These are phyloP conservation scores for Sebastes itinus DNA, from an alignment of 2,797 vertebrate species.

Conservation along the genomic window DNA sequence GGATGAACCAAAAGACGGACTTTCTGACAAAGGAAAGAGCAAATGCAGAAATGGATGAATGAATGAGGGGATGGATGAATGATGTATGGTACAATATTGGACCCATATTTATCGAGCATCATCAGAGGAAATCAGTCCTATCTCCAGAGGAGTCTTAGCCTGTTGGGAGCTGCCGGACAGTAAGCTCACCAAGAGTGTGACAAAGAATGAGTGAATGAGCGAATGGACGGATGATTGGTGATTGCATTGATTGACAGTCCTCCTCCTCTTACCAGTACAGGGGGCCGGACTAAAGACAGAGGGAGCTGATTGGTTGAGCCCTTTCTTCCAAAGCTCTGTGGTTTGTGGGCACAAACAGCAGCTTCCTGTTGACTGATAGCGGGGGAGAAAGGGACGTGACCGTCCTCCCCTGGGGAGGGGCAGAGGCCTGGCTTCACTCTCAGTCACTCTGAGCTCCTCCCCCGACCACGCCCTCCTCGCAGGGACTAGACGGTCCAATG, in stretches of 20 bases:
- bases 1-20: background rate
- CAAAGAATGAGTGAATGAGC: background rate
- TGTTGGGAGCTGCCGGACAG: background rate
- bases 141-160: background rate
- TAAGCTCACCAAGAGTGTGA: no score
- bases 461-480: conserved; percentile 51
- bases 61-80: background rate
- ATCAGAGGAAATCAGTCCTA: background rate
- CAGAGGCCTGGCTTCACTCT: conserved; percentile 30
- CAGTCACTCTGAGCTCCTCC: conserved; percentile 49
- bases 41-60: background rate
- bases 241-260: background rate
- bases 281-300: conserved; percentile 47
- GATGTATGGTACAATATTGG: background rate
- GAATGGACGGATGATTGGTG: background rate
- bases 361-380: conserved; percentile 57
- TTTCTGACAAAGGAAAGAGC: background rate
- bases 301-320: conserved; percentile 67
- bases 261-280: conserved; percentile 68
- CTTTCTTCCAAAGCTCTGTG: conserved; percentile 36
- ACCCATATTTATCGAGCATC: background rate
- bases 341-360: conserved; percentile 53
- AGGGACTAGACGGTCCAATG: conserved; percentile 56
- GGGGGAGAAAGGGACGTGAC: conserved; percentile 43
- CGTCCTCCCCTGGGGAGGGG: conserved; percentile 3